Percentiles rank a stretch among this genome's conserved stretches.
phyloP scores from a whole-genome alignment of 2,888 invertebrate genomes.

The Hololepta plana region DNA sequence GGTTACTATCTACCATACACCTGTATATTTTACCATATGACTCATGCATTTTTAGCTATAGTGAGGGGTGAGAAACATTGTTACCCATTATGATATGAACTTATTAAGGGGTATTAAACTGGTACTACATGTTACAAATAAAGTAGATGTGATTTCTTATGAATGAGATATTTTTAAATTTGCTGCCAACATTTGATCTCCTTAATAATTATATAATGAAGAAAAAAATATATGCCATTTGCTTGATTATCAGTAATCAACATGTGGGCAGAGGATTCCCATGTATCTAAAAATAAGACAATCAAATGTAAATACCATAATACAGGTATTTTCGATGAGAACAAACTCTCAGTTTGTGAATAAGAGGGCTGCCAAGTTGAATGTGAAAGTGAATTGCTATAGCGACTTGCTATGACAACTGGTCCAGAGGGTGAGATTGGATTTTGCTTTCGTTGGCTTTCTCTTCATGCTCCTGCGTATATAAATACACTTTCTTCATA shows the following conservation, averaged over 20 bases:
- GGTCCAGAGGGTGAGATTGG: constrained; percentile 17
- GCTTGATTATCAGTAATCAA: constrained; percentile 1
- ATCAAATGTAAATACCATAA: neutral
- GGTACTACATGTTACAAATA: no score
- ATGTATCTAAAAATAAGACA: constrained; percentile 1
- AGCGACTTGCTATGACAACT: constrained; percentile 25
- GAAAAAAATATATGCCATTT: neutral
- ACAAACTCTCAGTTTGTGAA: neutral
- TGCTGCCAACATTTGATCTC: neutral
- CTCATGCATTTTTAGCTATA: no score
- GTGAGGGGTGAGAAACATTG: no score
- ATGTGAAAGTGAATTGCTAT: constrained; percentile 23
- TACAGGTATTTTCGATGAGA: neutral
- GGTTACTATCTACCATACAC: no score
- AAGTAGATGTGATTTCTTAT: no score
- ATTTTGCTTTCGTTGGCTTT: constrained; percentile 16
- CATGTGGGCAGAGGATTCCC: constrained; percentile 1
- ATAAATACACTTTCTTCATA: constrained; percentile 13
- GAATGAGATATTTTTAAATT: no score
- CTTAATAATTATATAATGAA: neutral
- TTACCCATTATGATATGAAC: no score
- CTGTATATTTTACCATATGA: no score
- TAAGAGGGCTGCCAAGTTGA: constrained; percentile 6
- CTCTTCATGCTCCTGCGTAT: no score
- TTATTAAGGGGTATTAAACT: no score